Conservation (phyloP, 2,888 invertebrate species). For the Maniola hyperantus region DNA sequence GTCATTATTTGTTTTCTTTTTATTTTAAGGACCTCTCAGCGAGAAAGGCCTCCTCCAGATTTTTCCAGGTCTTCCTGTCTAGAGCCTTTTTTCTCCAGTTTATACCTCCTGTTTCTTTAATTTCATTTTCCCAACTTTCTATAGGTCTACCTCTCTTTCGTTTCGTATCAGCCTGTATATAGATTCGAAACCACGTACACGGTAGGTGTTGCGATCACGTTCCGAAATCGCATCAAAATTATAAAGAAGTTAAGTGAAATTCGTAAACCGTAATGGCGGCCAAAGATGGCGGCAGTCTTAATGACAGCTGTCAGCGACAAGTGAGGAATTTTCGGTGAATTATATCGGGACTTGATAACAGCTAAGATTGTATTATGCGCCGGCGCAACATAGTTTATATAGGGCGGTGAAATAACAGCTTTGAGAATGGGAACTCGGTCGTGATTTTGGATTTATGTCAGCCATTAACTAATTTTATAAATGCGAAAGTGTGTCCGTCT, state of each 20-base stretch:
- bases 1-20: too few relatives aligned
- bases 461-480: background rate
- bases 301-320: constrained; percentile 48
- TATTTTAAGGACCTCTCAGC: too few relatives aligned
- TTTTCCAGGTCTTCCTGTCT: too few relatives aligned
- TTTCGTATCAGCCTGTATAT: constrained; percentile 49
- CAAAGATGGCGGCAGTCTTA: constrained; percentile 38
- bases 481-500: background rate
- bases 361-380: constrained; percentile 33
- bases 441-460: background rate
- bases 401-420: constrained; percentile 16
- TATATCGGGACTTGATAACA: constrained; percentile 48
- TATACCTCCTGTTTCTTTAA: too few relatives aligned
- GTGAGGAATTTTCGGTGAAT: constrained; percentile 42
- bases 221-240: constrained; percentile 74
- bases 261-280: constrained; percentile 46
- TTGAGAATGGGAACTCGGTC: constrained; percentile 1
- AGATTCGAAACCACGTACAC: constrained; percentile 45
- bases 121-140: too few relatives aligned
- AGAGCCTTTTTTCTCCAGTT: too few relatives aligned
- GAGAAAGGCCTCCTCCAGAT: too few relatives aligned
- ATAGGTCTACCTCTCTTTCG: too few relatives aligned
- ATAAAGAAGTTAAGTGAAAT: constrained; percentile 76
- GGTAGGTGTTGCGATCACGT: constrained; percentile 74
- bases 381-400: constrained; percentile 39